phyloP scores from a whole-genome alignment of 2,888 invertebrate genomes.

The Drosophila planitibia region DNA sequence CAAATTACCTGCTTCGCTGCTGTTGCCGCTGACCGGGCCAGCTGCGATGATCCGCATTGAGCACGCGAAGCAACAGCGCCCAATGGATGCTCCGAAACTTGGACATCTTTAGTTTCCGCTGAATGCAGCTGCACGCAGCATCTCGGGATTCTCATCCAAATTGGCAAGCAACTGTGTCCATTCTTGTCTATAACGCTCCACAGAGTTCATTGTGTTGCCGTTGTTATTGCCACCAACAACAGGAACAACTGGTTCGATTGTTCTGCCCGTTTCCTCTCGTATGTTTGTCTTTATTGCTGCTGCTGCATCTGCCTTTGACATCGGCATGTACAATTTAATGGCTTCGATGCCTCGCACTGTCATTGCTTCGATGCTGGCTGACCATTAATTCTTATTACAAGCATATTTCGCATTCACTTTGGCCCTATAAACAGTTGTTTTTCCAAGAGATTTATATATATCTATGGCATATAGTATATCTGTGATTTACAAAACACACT shows the following conservation, averaged over 20 bases:
- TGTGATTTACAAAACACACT: constrained; percentile 51
- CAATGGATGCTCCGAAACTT: constrained; percentile 86
- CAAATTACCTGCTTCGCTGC: constrained; percentile 81
- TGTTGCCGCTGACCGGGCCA: constrained; percentile 84
- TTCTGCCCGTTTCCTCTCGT: constrained; percentile 64
- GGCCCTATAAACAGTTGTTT: neutral
- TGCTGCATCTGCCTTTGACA: constrained; percentile 49
- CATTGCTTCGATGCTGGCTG: constrained; percentile 56
- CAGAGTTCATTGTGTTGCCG: constrained; percentile 78
- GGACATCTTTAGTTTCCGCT: constrained; percentile 83
- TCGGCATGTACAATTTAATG: constrained; percentile 78
- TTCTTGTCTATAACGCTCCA: constrained; percentile 83
- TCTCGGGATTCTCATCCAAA: constrained; percentile 85
- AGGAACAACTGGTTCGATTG: constrained; percentile 48
- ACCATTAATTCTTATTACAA: constrained; percentile 26
- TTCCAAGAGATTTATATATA: constrained; percentile 21
- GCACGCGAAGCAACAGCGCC: constrained; percentile 85
- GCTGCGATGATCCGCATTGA: constrained; percentile 83
- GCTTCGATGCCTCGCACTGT: constrained; percentile 83
- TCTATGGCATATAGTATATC: neutral
- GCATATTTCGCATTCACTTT: constrained; percentile 36
- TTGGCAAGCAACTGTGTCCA: constrained; percentile 80
- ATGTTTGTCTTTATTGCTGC: constrained; percentile 69
- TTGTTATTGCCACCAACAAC: constrained; percentile 34
- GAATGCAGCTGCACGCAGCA: constrained; percentile 85